Evolutionary conservation across 2,888 invertebrate species (phyloP), one percentile per base, ranked within the genome.

Genomic region (Halictus ligatus): DNA sequence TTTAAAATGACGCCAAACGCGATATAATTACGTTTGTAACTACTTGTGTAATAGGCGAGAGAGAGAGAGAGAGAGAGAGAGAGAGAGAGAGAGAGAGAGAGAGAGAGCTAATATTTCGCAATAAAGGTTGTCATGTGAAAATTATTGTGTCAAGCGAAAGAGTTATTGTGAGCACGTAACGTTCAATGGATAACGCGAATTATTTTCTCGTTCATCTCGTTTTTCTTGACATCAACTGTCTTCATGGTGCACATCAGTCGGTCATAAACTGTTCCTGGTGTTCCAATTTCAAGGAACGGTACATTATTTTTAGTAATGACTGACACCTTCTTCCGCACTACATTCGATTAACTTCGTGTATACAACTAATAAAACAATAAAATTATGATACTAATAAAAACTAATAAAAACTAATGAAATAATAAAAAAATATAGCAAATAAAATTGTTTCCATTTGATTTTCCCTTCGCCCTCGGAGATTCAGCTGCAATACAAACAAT

Each of bases 151-250:
- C 35, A 5, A 35, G 35, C 35, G 35, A 35, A 35, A 35, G 4
- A 35, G 35, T 5, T 35, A 35, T 35, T 35, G 35, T 35, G 5
- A 35, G 35, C 35, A 48, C 71, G 78, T 82, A 71, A 75, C 69
- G 46, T 75, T 46, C 81, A 67, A 78, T 25, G 64, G 74, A 76
- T 64, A 60, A n/a, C 13, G n/a, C 21, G 60, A 80, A 76, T 83
- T 85, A 74, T 29, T 80, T 75, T 71, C 43, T 13, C 25, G 75
- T 76, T 54, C 54, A 8, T 21, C 21, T 54, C 54, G 54, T 15
- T 54, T 54, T 21, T 21, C 54, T 21, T 54, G 54, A 54, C 54
- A 21, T 21, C 21, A 8, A 21, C 54, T 54, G 54, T 21, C 21
- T 7, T 21, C 21, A 7, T 18, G 54, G 21, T 54, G 21, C 2